Evolutionary conservation across 2,888 invertebrate species (phyloP).

Genomic region (Aphidius colemani): DNA sequence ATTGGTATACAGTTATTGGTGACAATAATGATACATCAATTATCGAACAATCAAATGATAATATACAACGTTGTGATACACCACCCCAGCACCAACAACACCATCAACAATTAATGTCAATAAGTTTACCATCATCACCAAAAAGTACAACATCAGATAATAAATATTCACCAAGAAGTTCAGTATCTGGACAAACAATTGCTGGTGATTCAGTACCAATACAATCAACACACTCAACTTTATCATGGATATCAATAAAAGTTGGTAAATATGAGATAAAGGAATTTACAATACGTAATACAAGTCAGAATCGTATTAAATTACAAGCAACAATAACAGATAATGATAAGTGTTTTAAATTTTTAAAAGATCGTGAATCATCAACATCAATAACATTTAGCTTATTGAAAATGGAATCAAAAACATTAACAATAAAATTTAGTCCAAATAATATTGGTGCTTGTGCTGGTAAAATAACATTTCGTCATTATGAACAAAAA

Average conservation of each 20-base stretch:
- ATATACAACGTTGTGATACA: conserved; percentile 47
- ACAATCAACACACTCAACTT: conserved; percentile 64
- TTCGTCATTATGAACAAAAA: conserved; percentile 58
- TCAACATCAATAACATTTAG: conserved; percentile 54
- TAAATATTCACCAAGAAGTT: conserved; percentile 54
- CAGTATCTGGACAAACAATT: conserved; percentile 47
- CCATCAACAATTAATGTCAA: not conserved
- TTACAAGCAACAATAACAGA: conserved; percentile 62
- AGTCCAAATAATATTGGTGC: conserved; percentile 64
- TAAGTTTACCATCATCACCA: conserved; percentile 20
- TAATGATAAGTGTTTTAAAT: conserved; percentile 50
- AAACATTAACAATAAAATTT: conserved; percentile 63
- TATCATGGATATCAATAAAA: conserved; percentile 68
- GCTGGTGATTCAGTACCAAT: conserved; percentile 59
- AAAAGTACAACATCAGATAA: conserved; percentile 34
- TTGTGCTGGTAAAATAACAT: conserved; percentile 63
- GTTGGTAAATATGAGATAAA: conserved; percentile 63
- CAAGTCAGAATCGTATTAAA: conserved; percentile 63
- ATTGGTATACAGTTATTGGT: conserved; percentile 41
- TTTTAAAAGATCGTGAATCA: conserved; percentile 27
- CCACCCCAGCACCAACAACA: conserved; percentile 33
- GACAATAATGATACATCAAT: conserved; percentile 34
- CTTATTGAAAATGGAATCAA: conserved; percentile 66
- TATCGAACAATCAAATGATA: conserved; percentile 30
- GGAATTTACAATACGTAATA: conserved; percentile 66